Evolutionary conservation across 1,140 invertebrate species (phyloP), one percentile per base, ranked within the genome.

Genomic region (Cataglyphis hispanica): DNA sequence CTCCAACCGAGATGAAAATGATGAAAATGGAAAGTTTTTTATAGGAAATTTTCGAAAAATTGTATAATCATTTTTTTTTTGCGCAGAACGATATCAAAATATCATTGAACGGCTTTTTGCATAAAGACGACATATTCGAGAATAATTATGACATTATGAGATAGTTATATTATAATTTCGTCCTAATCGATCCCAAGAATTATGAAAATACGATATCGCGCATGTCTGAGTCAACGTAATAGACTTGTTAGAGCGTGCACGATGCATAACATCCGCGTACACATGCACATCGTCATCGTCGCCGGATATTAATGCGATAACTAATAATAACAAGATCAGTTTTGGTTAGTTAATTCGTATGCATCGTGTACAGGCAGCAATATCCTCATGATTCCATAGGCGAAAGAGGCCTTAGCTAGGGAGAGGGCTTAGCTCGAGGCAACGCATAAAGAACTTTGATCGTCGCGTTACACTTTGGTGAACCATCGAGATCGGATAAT

Each of bases 311-410:
- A 90, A 90, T 88, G 78, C 88, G 86, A 90, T 90, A 90, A 88
- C 86, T 90, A 87, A 90, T 89, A 89, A 89, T 90, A 90, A 90
- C 86, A 87, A 90, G 89, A 81, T 90, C 74, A 83, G 3, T 66
- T 81, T 81, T 63, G 58, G 76, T 34, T 75, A 50, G 60, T 89
- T 75, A 61, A 83, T 86, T 86, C 53, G 13, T 63, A 19, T 46
- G 53, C 46, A 22, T n/a, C 46, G 13, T 34, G 10, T 25, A 25
- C 37, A 27, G 50, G 31, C 78, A 53, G 53, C 7, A 19, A 75
- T 16, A 34, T 78, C 11, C 10, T 84, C 72, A 50, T 86, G 88
- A 87, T 90, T 87, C 67, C 64, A 43, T 69, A 70, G 76, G 66
- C 74, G 53, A 85, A 46, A 2, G 58, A 72, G 86, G 40, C 22